These are phyloP conservation scores for Agrochola litura DNA, from an alignment of 2,888 invertebrate genomes.

Conservation along the genomic window DNA sequence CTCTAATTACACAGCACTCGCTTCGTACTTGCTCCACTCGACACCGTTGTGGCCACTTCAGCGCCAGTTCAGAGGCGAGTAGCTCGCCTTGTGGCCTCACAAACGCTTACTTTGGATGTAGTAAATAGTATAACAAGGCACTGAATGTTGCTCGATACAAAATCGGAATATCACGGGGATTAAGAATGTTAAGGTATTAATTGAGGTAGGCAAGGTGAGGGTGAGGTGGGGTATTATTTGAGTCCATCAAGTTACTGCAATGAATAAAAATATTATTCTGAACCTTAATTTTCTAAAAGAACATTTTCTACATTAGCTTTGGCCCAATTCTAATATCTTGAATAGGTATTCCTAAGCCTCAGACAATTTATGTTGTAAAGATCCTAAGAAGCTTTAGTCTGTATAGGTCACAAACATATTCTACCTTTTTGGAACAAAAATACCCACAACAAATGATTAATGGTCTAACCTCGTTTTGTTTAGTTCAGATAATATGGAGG, in stretches of 20 bases:
- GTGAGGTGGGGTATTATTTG: no score
- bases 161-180: background rate
- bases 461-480: slow-evolving; percentile 36
- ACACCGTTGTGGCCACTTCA: slow-evolving; percentile 65
- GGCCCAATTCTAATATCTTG: background rate
- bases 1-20: slow-evolving; percentile 63
- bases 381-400: slow-evolving; percentile 7
- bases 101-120: slow-evolving; percentile 27
- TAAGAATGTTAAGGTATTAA: background rate
- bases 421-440: slow-evolving; percentile 39
- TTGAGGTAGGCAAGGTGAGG: no score
- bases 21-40: slow-evolving; percentile 57
- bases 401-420: slow-evolving; percentile 35
- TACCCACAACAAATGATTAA: slow-evolving; percentile 43
- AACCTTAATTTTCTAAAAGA: background rate
- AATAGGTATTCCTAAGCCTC: background rate
- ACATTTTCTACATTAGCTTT: background rate
- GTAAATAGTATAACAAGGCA: slow-evolving; percentile 36
- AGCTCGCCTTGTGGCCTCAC: slow-evolving; percentile 37
- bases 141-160: slow-evolving; percentile 6
- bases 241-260: background rate
- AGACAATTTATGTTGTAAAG: slow-evolving; percentile 17
- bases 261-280: background rate
- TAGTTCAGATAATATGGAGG: slow-evolving; percentile 29
- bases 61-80: slow-evolving; percentile 39